These are phyloP conservation scores for Cercopithecus mona DNA, from an alignment of 2,113 vertebrate genomes.

Conservation along the genomic window DNA sequence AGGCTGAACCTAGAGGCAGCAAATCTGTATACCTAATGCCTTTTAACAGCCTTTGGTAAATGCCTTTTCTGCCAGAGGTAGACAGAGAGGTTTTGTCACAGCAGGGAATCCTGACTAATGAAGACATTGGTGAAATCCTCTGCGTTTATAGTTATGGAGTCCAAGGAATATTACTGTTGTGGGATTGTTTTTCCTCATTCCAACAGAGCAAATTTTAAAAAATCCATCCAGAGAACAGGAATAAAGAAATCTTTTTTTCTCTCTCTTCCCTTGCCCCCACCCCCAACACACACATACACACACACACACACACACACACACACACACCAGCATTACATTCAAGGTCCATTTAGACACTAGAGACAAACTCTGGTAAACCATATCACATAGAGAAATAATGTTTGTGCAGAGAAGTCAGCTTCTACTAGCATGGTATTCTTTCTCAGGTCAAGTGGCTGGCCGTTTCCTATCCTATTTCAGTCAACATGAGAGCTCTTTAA, in stretches of 20 bases:
- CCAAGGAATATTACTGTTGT: neutral
- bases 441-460: neutral
- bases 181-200: no score
- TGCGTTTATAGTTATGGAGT: neutral
- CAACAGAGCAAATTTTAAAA: neutral
- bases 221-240: neutral
- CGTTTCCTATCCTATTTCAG: fast-evolving
- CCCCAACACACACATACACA: neutral
- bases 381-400: neutral
- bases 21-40: neutral
- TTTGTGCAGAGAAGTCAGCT: neutral
- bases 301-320: neutral
- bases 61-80: neutral
- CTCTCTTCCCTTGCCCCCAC: fast-evolving
- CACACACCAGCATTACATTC: neutral
- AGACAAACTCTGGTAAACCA: neutral
- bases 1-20: neutral
- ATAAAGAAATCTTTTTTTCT: neutral
- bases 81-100: neutral
- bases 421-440: neutral
- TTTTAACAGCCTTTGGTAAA: neutral
- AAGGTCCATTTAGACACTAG: neutral
- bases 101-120: neutral
- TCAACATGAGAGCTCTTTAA: no score
- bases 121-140: no score